Base-by-base conservation (phyloP, 2,888 invertebrate species). In the Fissipunctia ypsillon region DNA sequence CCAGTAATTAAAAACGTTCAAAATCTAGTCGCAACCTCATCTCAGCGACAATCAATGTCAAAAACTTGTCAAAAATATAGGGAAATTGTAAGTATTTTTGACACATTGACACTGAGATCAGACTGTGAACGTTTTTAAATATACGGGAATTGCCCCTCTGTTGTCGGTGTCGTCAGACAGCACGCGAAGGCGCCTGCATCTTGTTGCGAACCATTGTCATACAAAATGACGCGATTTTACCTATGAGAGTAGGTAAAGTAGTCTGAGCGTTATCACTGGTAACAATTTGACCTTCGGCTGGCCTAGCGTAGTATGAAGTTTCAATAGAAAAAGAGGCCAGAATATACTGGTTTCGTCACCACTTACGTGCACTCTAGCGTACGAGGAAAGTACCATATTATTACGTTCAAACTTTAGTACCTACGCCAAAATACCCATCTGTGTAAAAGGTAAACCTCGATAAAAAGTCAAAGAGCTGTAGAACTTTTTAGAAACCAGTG, bases 401-500 rank as follows among this genome's bases (percentile, higher is more conserved):
- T 22, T 54, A 38, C 28, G 25, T 5, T 35, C 54, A 71, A 71
- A 45, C 22, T 45, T 22, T 10, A 28, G 16, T 35, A 12, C 19
- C n/a, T 4, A 35, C 43, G 31, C 4, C 16, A 41, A 48, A 25
- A 19, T 41, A 52, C 9, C 25, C 25, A 68, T 31, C 1, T n/a
- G 14, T 22, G n/a, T 52, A 69, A 76, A n/a, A n/a, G n/a, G n/a
- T 22, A 16, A 54, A 43, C 3, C 16, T 64, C 43, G 5, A 69
- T 7, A 31, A 50, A 63, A 66, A 57, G 9, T 28, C 14, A 16
- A 31, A 59, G 5, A 59, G 10, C 56, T 45, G n/a, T 25, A 65
- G 59, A 72, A 54, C 12, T 65, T 65, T 61, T 54, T 10, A 31
- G 48, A 50, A 35, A 25, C 5, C 3, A 64, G 10, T 72, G 54